Percentiles rank a stretch among this genome's conserved stretches.
Conservation (phyloP, 2,888 invertebrate genomes). For the Lasioglossum figueresi region DNA sequence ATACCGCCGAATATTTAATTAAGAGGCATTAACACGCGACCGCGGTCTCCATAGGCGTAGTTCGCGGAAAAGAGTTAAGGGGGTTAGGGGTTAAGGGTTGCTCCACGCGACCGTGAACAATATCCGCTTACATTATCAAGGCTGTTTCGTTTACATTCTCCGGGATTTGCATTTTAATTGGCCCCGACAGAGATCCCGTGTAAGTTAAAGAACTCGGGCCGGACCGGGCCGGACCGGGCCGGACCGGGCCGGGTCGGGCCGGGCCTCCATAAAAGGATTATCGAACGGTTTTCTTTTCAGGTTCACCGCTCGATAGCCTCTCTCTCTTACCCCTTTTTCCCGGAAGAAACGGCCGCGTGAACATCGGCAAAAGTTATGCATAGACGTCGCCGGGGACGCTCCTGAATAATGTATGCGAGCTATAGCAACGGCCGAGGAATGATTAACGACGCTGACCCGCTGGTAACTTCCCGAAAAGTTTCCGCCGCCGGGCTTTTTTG, state of each 20-base stretch:
- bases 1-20: conserved; percentile 4
- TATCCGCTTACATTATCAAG: conserved; percentile 12
- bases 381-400: conserved; percentile 66
- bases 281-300: conserved; percentile 17
- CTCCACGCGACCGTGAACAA: conserved; percentile 8
- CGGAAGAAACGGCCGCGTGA: conserved; percentile 61
- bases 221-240: no score
- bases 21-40: neutral
- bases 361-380: conserved; percentile 74
- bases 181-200: neutral
- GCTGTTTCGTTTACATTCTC: neutral
- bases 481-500: conserved; percentile 22
- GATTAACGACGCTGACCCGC: conserved; percentile 70
- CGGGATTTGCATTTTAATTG: conserved; percentile 23
- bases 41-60: neutral
- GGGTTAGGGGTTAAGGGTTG: conserved; percentile 8
- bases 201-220: neutral
- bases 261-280: neutral
- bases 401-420: conserved; percentile 70
- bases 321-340: neutral
- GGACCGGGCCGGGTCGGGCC: neutral
- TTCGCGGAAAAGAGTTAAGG: neutral
- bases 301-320: neutral
- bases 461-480: conserved; percentile 64
- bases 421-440: conserved; percentile 60